These are phyloP conservation scores for Isurus oxyrinchus DNA, from an alignment of 2,113 vertebrate species.

Conservation along the genomic window DNA sequence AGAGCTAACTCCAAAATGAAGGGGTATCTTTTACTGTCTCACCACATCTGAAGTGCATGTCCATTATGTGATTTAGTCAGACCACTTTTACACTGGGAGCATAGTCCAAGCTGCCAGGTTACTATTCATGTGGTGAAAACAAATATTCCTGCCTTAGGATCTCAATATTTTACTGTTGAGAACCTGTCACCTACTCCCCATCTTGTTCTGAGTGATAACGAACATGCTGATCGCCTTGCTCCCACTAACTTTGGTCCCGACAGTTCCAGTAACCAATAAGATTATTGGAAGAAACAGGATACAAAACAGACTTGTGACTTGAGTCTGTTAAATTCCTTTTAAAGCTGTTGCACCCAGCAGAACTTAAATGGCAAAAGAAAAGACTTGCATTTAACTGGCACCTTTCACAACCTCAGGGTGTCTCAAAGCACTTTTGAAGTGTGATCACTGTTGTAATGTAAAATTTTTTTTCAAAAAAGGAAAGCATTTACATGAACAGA, in stretches of 20 bases:
- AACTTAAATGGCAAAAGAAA: background rate
- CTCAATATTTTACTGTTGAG: background rate
- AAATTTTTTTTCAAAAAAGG: background rate
- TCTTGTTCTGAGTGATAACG: background rate
- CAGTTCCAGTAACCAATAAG: background rate
- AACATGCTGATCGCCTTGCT: background rate
- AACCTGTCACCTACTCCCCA: background rate
- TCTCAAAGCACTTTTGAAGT: background rate
- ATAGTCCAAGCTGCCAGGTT: background rate
- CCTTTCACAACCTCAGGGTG: background rate
- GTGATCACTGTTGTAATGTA: background rate
- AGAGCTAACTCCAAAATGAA: background rate
- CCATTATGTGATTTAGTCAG: background rate
- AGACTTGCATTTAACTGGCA: background rate
- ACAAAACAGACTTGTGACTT: background rate
- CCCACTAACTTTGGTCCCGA: background rate
- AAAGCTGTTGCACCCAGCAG: background rate
- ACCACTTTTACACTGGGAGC: background rate
- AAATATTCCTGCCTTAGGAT: too few relatives aligned
- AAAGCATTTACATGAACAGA: background rate
- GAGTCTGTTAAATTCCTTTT: background rate
- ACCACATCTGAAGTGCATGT: background rate
- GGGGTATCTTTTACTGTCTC: background rate
- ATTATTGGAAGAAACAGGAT: background rate
- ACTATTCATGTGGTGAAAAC: background rate